phyloP scores from a whole-genome alignment of 2,797 vertebrate species.

The Arctocebus calabarensis region DNA sequence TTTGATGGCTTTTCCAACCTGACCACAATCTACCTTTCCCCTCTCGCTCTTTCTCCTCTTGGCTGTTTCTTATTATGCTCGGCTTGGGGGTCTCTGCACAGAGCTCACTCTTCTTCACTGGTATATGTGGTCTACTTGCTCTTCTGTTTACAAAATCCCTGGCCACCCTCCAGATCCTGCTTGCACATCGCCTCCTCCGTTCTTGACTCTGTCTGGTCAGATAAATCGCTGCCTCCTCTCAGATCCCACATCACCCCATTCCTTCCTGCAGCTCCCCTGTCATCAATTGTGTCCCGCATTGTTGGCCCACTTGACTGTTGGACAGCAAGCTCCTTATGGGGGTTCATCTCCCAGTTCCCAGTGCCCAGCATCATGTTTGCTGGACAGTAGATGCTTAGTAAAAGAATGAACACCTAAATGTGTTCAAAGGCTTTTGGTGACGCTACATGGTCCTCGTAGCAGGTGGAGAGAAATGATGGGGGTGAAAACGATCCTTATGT shows the following conservation, averaged over 20 bases:
- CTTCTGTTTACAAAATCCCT: conserved; percentile 9
- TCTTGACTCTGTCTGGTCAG: background rate
- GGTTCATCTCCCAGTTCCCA: background rate
- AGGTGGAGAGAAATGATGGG: background rate
- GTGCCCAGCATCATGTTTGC: background rate
- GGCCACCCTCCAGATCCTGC: conserved; percentile 42
- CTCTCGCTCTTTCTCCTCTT: background rate
- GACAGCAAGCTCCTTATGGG: background rate
- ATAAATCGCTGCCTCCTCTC: background rate
- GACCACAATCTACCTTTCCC: background rate
- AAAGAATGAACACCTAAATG: background rate
- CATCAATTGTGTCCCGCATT: background rate
- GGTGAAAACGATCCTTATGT: background rate
- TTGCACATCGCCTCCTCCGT: background rate
- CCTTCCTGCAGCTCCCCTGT: background rate
- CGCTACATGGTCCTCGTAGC: background rate
- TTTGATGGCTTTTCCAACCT: background rate
- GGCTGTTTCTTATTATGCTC: background rate
- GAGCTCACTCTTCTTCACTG: background rate
- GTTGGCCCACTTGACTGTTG: background rate
- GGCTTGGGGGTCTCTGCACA: background rate
- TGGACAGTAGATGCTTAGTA: background rate
- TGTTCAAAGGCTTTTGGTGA: background rate
- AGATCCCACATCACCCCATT: background rate
- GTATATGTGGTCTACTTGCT: background rate